These are phyloP conservation scores for Crossocerus cetratus DNA, from an alignment of 2,888 invertebrate species.

Conservation along the genomic window DNA sequence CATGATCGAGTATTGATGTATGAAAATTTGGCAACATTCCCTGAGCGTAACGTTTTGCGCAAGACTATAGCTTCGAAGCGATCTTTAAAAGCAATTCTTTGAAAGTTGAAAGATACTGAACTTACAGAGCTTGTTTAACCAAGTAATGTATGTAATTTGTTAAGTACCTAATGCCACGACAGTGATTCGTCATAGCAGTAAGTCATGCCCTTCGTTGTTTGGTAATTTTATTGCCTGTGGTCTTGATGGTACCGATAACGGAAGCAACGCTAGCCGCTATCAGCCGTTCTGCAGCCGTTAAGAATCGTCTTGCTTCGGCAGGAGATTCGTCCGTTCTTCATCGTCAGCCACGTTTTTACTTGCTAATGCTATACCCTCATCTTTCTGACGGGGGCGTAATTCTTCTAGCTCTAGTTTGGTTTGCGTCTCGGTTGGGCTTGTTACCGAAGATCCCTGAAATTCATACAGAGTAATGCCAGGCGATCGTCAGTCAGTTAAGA, in stretches of 20 bases:
- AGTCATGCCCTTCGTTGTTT: conserved; percentile 57
- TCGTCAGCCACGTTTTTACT: conserved; percentile 60
- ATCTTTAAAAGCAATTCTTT: conserved; percentile 1
- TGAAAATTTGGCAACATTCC: conserved; percentile 67
- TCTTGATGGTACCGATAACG: conserved; percentile 51
- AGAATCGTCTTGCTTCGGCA: conserved; percentile 68
- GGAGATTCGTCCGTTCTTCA: conserved; percentile 69
- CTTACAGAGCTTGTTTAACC: conserved; percentile 4
- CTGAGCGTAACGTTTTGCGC: conserved; percentile 61
- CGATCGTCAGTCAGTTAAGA: neutral
- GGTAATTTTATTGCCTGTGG: conserved; percentile 34
- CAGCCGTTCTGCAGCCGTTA: conserved; percentile 72
- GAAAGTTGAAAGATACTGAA: conserved; percentile 3
- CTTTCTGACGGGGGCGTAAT: conserved; percentile 58
- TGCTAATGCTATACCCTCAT: conserved; percentile 58
- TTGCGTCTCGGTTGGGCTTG: conserved; percentile 57
- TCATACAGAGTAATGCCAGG: neutral
- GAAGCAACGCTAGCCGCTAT: conserved; percentile 17
- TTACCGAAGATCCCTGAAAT: conserved; percentile 36
- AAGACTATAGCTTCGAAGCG: conserved; percentile 51
- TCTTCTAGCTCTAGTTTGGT: conserved; percentile 62
- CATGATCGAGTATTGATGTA: conserved; percentile 21
- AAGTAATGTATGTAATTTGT: conserved; percentile 61
- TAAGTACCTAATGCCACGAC: conserved; percentile 66
- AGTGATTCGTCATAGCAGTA: conserved; percentile 66